Percentiles rank a stretch among this genome's conserved stretches.
These are phyloP conservation scores for Lepeophtheirus salmonis DNA, from an alignment of 1,140 invertebrate genomes.

Conservation along the genomic window DNA sequence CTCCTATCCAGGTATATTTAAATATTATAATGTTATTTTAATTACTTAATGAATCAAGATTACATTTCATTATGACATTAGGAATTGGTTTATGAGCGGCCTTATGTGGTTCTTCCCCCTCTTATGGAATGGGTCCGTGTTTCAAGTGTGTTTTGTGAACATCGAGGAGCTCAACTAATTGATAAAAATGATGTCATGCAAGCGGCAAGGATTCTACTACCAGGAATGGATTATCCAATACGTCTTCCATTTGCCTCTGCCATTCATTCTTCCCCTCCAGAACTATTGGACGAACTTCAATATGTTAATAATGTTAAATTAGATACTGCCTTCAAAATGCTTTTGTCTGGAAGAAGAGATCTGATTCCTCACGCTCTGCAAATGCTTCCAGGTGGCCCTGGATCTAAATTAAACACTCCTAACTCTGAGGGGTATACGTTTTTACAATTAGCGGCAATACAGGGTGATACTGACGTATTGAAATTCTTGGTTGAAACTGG, in stretches of 20 bases:
- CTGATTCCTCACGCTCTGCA: conserved; percentile 53
- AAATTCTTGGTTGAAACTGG: conserved; percentile 49
- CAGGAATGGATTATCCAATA: conserved; percentile 68
- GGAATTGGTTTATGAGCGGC: conserved; percentile 62
- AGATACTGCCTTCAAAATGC: conserved; percentile 56
- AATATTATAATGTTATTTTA: no score
- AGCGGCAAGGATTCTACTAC: conserved; percentile 57
- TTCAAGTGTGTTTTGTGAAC: conserved; percentile 51
- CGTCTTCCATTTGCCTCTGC: conserved; percentile 29
- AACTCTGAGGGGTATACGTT: conserved; percentile 57
- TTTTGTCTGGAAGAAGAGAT: conserved; percentile 51
- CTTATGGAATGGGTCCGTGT: conserved; percentile 69
- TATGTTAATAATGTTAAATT: conserved; percentile 34
- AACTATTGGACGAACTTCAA: conserved; percentile 35
- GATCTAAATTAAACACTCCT: conserved; percentile 40
- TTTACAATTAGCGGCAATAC: conserved; percentile 55
- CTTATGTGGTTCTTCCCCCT: conserved; percentile 64
- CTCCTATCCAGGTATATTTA: conserved; percentile 14
- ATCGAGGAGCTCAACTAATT: conserved; percentile 51
- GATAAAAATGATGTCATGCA: conserved; percentile 74
- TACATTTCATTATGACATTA: conserved; percentile 26
- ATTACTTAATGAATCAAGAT: conserved; percentile 19
- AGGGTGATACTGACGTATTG: conserved; percentile 54
- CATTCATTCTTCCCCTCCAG: conserved; percentile 22
- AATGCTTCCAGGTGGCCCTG: conserved; percentile 37